Evolutionary conservation across 2,113 vertebrate species (phyloP).

Genomic region (Porphyrio hochstetteri): DNA sequence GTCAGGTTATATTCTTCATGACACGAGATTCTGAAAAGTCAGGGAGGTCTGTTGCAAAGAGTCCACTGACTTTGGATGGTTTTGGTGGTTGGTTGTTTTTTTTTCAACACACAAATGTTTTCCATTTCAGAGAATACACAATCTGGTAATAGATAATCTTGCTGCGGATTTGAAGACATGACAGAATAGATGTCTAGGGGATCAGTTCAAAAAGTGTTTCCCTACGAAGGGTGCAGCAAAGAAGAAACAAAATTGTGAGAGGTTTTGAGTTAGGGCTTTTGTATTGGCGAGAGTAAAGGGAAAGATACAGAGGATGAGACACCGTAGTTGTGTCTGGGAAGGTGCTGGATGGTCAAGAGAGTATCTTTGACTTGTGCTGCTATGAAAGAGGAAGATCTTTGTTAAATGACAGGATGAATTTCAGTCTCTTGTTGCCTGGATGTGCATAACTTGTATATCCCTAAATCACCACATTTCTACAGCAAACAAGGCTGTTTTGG

Average conservation of each 20-base stretch:
- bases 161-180: not conserved
- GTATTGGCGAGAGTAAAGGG: not conserved
- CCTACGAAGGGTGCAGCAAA: not conserved
- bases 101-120: not conserved
- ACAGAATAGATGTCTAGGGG: not conserved
- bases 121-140: not conserved
- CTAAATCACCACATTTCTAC: not conserved
- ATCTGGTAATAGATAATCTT: not conserved
- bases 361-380: not conserved
- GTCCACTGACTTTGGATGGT: not conserved
- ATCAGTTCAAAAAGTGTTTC: not conserved
- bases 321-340: not conserved
- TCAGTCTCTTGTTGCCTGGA: not conserved
- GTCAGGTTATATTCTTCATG: not conserved
- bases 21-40: not conserved
- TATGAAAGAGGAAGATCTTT: not conserved
- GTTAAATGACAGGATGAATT: not conserved
- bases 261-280: not conserved
- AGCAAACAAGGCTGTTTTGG: not conserved
- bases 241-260: not conserved
- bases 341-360: not conserved
- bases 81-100: not conserved
- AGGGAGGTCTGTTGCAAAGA: not conserved
- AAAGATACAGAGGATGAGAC: not conserved
- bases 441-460: not conserved